Evolutionary conservation across 2,113 vertebrate species (phyloP).

Genomic region (Ascaphus truei): DNA sequence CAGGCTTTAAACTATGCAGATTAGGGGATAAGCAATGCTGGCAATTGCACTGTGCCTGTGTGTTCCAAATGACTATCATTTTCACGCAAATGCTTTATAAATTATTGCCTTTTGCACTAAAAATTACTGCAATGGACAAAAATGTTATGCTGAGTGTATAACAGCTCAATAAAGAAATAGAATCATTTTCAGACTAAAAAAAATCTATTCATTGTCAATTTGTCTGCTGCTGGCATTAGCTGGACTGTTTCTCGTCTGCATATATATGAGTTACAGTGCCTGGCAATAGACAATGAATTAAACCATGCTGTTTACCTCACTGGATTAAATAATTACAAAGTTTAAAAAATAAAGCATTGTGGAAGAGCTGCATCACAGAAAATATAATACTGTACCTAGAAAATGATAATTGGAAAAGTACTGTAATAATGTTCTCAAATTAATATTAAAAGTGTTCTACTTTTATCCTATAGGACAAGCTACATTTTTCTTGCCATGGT

Average conservation of each 20-base stretch:
- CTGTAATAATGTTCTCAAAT: too few relatives aligned
- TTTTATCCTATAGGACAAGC: too few relatives aligned
- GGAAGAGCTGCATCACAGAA: too few relatives aligned
- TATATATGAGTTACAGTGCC: too few relatives aligned
- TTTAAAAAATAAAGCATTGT: too few relatives aligned
- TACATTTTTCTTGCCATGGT: too few relatives aligned
- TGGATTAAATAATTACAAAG: too few relatives aligned
- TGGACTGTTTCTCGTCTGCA: not conserved
- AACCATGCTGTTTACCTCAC: too few relatives aligned
- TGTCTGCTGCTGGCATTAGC: not conserved
- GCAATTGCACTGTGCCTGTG: not conserved
- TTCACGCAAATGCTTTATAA: slow-evolving; percentile 11
- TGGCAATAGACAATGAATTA: too few relatives aligned
- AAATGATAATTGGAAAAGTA: too few relatives aligned
- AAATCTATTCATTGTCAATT: not conserved
- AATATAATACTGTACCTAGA: too few relatives aligned
- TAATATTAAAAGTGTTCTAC: too few relatives aligned
- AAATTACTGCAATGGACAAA: not conserved
- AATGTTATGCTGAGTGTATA: not conserved
- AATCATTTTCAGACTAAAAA: not conserved
- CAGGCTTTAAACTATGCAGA: not conserved
- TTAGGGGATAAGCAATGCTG: not conserved
- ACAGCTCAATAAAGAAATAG: not conserved
- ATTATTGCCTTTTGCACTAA: not conserved
- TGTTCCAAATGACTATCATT: slow-evolving; percentile 10